Base-by-base conservation (phyloP, 2,797 vertebrate species). In the Crenichthys baileyi region DNA sequence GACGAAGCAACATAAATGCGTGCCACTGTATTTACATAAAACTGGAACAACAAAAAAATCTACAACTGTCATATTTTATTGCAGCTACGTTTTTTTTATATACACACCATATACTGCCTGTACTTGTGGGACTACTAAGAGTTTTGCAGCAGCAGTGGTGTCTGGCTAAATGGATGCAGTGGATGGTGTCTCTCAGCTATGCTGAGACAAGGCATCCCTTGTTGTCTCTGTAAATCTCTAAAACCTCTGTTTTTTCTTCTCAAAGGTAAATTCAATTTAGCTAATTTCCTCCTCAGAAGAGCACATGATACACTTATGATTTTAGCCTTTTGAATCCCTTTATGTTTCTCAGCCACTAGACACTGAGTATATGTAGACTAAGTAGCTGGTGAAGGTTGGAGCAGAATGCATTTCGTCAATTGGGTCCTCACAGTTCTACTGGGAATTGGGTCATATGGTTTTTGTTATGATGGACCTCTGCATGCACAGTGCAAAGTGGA, bases 401-500 rank as follows among this genome's bases (percentile, higher is more conserved):
- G 55, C 51, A 82, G 9, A 58, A 95, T 94, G 93, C 65, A 48
- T 73, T 71, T 78, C 36, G 51, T 55, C 1, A 48, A 15, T 22
- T 91, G 79, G 84, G 36, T 93, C 11, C 1, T 93, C 6, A 73
- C 63, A 1, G 68, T 79, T n/a, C 20, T 92, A 20, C 48, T 95
- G 55, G 70, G 70, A 7, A 18, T 83, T 9, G 87, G 79, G n/a
- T 74, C 87, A 12, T 82, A 77, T 61, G 53, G 73, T 1, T 60
- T 88, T 2, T 85, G 87, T 31, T 53, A 50, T 15, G 80, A 86
- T 0, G 94, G 95, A 77, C 94, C 94, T 51, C 85, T 96, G 4
- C 96, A 96, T 73, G 95, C 96, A n/a, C 92, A 95, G 75, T 96
- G 95, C 90, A 95, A 93, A 92, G 95, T 96, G 22, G 90, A 95